Evolutionary conservation across 2,888 invertebrate species (phyloP).

Genomic region (Microctonus brassicae): DNA sequence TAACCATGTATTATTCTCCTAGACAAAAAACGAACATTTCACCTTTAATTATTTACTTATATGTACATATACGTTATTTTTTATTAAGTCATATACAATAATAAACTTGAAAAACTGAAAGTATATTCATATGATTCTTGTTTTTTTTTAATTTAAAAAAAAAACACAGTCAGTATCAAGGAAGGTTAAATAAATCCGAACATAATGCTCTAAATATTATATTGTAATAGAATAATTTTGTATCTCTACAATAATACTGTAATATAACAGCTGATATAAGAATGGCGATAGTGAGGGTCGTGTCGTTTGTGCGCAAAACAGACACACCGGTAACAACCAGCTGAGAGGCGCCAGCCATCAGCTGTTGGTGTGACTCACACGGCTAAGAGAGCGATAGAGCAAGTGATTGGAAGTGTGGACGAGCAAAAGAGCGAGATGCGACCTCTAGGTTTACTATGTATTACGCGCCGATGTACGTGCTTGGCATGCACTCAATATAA

Average conservation of each 20-base stretch:
- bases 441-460: neutral
- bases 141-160: no score
- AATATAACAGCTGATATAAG: slow-evolving; percentile 56
- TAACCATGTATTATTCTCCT: no score
- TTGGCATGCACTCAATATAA: neutral
- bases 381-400: slow-evolving; percentile 40
- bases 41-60: no score
- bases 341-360: slow-evolving; percentile 69
- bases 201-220: no score
- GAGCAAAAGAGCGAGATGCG: neutral
- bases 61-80: no score
- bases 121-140: no score
- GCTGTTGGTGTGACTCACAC: slow-evolving; percentile 68
- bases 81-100: no score
- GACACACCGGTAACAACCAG: slow-evolving; percentile 65
- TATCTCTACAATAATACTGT: slow-evolving; percentile 5
- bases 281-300: slow-evolving; percentile 57
- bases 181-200: no score
- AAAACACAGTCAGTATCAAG: no score
- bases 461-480: neutral
- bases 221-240: no score
- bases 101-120: no score
- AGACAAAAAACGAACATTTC: no score
- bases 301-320: slow-evolving; percentile 44
- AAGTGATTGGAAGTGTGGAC: neutral